Evolutionary conservation across 2,888 invertebrate species (phyloP).

Genomic region (Drepana falcataria): DNA sequence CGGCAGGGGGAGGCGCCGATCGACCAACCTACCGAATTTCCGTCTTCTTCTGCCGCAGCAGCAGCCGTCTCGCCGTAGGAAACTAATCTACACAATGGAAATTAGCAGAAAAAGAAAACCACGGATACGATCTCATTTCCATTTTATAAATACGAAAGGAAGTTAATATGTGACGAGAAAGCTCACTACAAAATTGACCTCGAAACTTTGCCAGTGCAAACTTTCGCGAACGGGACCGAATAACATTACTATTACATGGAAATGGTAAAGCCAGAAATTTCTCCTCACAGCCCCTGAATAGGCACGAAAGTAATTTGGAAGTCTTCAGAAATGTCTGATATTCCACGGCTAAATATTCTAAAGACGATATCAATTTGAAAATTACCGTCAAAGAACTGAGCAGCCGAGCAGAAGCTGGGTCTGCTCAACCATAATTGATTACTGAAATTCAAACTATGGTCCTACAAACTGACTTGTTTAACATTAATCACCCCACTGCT

Average conservation of each 20-base stretch:
- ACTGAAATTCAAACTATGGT: neutral
- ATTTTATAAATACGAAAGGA: slow-evolving; percentile 30
- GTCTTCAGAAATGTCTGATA: slow-evolving; percentile 17
- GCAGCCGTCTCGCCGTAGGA: slow-evolving; percentile 42
- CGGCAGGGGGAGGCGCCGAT: slow-evolving; percentile 32
- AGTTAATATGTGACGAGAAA: slow-evolving; percentile 27
- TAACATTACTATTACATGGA: slow-evolving; percentile 21
- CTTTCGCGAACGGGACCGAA: slow-evolving; percentile 16
- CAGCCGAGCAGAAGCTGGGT: neutral
- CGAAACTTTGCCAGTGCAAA: slow-evolving; percentile 23
- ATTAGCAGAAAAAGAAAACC: slow-evolving; percentile 32
- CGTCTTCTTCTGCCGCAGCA: slow-evolving; percentile 29
- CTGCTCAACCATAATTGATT: neutral
- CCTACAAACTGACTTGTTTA: slow-evolving; percentile 1
- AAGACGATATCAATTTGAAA: slow-evolving; percentile 12
- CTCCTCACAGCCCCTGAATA: slow-evolving; percentile 16
- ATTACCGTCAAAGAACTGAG: slow-evolving; percentile 10
- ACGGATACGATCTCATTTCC: slow-evolving; percentile 27
- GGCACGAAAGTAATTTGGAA: slow-evolving; percentile 23
- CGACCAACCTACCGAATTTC: slow-evolving; percentile 43
- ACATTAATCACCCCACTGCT: neutral
- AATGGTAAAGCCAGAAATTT: slow-evolving; percentile 17
- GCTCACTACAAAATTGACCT: slow-evolving; percentile 27
- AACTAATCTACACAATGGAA: slow-evolving; percentile 58
- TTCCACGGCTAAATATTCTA: slow-evolving; percentile 18